Conservation (phyloP, 2,113 vertebrate genomes). For the Struthidea cinerea region DNA sequence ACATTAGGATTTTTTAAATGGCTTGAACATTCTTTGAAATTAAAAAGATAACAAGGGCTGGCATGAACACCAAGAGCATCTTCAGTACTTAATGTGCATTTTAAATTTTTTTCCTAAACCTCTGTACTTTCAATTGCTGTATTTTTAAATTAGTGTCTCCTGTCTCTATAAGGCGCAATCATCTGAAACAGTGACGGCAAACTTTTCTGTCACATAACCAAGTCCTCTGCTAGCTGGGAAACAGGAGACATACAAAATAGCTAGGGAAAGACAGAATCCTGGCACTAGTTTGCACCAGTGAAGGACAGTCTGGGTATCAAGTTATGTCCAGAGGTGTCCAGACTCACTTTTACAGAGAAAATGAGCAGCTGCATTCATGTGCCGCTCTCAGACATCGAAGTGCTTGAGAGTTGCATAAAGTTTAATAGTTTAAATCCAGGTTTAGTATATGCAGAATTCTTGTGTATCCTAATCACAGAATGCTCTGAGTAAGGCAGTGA, state of each 20-base stretch:
- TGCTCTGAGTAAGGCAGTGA: neutral
- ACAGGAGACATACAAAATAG: neutral
- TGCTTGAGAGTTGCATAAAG: neutral
- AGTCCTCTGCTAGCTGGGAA: neutral
- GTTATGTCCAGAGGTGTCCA: neutral
- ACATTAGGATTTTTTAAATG: neutral
- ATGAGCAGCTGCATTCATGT: neutral
- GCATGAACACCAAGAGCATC: neutral
- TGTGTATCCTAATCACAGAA: neutral
- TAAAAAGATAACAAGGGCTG: neutral
- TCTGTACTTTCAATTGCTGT: neutral
- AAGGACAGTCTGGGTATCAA: neutral
- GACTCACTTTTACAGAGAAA: neutral
- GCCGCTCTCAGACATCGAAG: rapidly evolving
- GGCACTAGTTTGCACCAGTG: neutral
- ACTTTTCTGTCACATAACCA: neutral
- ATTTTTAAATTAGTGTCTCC: neutral
- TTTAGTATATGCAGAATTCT: neutral
- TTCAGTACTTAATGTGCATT: neutral
- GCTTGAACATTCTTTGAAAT: neutral
- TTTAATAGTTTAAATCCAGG: neutral
- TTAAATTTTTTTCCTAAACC: neutral
- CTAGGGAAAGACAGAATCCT: neutral
- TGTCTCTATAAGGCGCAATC: neutral
- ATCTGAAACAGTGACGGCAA: neutral